phyloP scores from a whole-genome alignment of 92 coral and sea anemone genomes.

The Porites lobata region DNA sequence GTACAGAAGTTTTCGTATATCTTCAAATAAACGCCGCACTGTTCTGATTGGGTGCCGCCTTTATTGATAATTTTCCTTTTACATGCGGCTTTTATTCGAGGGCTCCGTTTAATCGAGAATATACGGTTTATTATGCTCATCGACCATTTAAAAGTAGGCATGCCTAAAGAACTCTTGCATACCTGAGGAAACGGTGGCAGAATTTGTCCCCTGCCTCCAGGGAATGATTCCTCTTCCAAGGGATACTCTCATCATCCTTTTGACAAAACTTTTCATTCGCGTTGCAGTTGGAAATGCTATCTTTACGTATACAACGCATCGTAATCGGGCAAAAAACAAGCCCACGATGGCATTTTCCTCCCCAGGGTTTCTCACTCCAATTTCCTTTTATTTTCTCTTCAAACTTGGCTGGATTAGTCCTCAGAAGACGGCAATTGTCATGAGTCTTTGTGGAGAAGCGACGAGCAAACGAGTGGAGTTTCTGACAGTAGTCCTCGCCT shows the following conservation, averaged over 20 bases:
- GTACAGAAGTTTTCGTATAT: too few relatives aligned
- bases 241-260: neutral
- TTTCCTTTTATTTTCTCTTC: neutral
- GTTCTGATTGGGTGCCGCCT: too few relatives aligned
- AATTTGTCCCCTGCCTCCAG: neutral
- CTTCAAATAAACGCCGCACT: too few relatives aligned
- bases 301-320: constrained; percentile 11
- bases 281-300: neutral
- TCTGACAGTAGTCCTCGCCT: constrained; percentile 25
- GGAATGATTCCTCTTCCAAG: constrained; percentile 22
- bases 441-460: neutral
- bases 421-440: constrained; percentile 2
- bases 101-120: neutral
- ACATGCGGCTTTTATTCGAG: neutral
- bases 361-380: neutral
- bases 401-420: constrained; percentile 2
- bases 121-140: neutral
- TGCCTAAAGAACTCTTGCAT: neutral
- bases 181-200: constrained; percentile 28
- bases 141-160: neutral
- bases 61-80: too few relatives aligned
- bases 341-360: neutral
- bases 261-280: constrained; percentile 2
- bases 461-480: neutral
- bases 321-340: constrained; percentile 16